These are phyloP conservation scores for Microcebus jonahi DNA, from an alignment of 2,113 vertebrate species.

Conservation along the genomic window DNA sequence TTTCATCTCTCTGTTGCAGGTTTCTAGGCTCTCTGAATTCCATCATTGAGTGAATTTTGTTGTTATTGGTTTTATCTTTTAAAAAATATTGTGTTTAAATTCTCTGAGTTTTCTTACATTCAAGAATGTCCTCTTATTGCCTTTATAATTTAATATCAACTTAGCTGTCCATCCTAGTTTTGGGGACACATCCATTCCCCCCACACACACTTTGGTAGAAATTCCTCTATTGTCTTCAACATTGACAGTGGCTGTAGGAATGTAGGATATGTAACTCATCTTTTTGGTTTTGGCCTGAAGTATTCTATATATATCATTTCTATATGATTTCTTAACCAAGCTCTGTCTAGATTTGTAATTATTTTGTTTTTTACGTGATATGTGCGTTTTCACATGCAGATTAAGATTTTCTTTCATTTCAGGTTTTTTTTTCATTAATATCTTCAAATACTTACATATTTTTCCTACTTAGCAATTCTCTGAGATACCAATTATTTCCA, in stretches of 20 bases:
- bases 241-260: background rate
- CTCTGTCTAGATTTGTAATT: background rate
- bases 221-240: background rate
- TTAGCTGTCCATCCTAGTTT: background rate
- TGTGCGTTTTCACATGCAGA: background rate
- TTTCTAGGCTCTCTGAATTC: background rate
- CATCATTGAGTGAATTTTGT: background rate
- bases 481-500: background rate
- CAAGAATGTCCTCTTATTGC: background rate
- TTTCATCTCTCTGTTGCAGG: slow-evolving; percentile 62
- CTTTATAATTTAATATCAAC: background rate
- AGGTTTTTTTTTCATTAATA: background rate
- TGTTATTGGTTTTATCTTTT: background rate
- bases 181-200: too few species aligned
- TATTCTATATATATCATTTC: background rate
- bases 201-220: background rate
- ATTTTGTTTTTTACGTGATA: background rate
- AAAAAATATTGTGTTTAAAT: background rate
- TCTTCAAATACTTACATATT: background rate
- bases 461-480: background rate
- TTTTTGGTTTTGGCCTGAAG: background rate
- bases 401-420: background rate
- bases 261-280: too few species aligned
- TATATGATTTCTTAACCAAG: background rate
- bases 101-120: background rate